Evolutionary conservation across 2,888 invertebrate species (phyloP).

Genomic region (Athrips mouffetella): DNA sequence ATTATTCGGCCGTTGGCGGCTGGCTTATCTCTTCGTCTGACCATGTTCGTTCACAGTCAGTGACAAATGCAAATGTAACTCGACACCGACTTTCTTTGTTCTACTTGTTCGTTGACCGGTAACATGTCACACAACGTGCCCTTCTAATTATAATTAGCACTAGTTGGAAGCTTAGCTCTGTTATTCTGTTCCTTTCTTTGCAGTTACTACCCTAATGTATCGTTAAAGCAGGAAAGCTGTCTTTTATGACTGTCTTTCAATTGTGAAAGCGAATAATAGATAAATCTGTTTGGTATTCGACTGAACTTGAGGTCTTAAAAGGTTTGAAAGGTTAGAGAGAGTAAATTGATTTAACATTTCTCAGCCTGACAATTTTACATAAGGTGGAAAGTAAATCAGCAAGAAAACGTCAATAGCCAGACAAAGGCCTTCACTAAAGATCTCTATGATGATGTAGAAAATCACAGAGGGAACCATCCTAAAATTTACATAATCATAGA

Average conservation of each 20-base stretch:
- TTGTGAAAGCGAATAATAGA: constrained; percentile 3
- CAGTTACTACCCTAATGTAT: background rate
- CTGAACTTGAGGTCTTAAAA: background rate
- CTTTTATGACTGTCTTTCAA: too few relatives aligned
- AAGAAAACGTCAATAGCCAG: too few relatives aligned
- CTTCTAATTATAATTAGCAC: constrained; percentile 33
- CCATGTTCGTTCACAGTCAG: too few relatives aligned
- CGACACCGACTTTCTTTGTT: constrained; percentile 42
- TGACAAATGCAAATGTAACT: constrained; percentile 30
- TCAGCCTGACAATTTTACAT: too few relatives aligned
- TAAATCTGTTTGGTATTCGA: background rate
- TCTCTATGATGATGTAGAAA: too few relatives aligned
- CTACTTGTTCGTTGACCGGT: constrained; percentile 40
- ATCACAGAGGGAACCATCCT: background rate
- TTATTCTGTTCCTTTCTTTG: constrained; percentile 9
- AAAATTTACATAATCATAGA: background rate
- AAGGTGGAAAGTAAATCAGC: too few relatives aligned
- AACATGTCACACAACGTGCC: constrained; percentile 31
- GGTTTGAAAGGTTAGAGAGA: background rate
- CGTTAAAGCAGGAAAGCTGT: background rate
- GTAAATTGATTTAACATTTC: too few relatives aligned
- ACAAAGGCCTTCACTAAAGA: too few relatives aligned
- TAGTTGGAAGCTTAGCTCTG: constrained; percentile 28
- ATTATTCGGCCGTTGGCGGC: constrained; percentile 4
- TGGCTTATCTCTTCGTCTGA: background rate